phyloP scores from a whole-genome alignment of 2,113 vertebrate species.

The Macrotis lagotis region DNA sequence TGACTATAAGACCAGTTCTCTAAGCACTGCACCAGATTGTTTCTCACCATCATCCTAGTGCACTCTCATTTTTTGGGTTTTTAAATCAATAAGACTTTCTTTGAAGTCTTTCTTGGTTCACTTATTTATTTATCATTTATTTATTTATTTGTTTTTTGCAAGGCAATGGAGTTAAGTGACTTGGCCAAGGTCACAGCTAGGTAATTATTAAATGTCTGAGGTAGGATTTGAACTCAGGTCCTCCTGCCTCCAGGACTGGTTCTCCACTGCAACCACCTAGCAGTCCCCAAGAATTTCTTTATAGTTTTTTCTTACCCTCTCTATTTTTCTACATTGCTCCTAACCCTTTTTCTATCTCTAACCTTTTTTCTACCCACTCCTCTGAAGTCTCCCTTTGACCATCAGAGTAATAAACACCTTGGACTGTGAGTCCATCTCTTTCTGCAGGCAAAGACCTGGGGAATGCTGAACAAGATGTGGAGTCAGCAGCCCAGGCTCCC shows the following conservation, averaged over 20 bases:
- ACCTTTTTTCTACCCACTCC: not conserved
- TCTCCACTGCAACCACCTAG: no score
- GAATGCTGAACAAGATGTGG: not conserved
- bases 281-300: not conserved
- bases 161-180: no score
- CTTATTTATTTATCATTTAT: no score
- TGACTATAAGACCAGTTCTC: not conserved
- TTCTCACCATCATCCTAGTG: not conserved
- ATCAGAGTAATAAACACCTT: not conserved
- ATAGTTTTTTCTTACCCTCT: not conserved
- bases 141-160: no score
- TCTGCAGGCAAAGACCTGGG: not conserved
- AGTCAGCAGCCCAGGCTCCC: not conserved
- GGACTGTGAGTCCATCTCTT: not conserved
- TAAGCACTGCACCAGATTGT: not conserved
- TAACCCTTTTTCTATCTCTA: not conserved
- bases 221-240: no score
- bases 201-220: no score
- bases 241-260: no score
- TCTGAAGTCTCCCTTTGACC: not conserved
- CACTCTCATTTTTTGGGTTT: not conserved
- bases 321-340: not conserved
- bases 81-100: not conserved
- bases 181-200: no score
- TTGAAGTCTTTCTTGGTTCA: no score